phyloP scores from a whole-genome alignment of 2,888 invertebrate genomes.

The Timema podura region DNA sequence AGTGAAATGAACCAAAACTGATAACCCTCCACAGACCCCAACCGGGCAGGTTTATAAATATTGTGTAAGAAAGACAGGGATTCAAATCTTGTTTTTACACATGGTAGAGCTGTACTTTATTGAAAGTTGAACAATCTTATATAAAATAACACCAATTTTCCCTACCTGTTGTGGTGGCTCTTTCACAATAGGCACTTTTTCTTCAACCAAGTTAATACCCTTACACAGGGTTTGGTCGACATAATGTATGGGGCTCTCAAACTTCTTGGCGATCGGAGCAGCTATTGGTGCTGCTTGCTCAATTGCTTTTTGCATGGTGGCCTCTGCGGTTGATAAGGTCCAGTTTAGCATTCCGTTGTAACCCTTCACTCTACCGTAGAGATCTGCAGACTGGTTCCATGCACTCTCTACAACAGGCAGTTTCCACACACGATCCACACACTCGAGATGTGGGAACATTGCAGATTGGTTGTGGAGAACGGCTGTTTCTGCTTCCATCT shows the following conservation, averaged over 20 bases:
- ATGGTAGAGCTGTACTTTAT: too few species aligned
- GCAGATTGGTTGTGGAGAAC: background rate
- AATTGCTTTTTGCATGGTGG: conserved; percentile 50
- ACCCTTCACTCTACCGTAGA: conserved; percentile 55
- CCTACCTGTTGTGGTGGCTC: conserved; percentile 60
- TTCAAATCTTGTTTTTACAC: too few species aligned
- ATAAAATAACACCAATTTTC: background rate
- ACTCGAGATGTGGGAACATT: conserved; percentile 25
- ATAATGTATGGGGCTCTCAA: conserved; percentile 52
- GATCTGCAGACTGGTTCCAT: conserved; percentile 53
- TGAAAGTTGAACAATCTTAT: too few species aligned
- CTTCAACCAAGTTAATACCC: conserved; percentile 61
- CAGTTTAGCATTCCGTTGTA: conserved; percentile 63
- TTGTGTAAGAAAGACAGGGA: too few species aligned
- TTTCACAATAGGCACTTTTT: conserved; percentile 61
- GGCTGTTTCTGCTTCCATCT: conserved; percentile 8
- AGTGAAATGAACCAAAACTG: too few species aligned
- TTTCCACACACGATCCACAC: conserved; percentile 35
- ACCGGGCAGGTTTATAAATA: too few species aligned
- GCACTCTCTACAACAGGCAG: conserved; percentile 55
- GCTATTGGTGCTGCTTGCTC: conserved; percentile 51
- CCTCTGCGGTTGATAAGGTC: conserved; percentile 64
- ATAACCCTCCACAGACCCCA: too few species aligned
- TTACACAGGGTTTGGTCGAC: conserved; percentile 65
- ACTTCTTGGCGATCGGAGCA: conserved; percentile 45